Conservation (phyloP, 2,797 vertebrate species). For the Phrynocephalus forsythii region DNA sequence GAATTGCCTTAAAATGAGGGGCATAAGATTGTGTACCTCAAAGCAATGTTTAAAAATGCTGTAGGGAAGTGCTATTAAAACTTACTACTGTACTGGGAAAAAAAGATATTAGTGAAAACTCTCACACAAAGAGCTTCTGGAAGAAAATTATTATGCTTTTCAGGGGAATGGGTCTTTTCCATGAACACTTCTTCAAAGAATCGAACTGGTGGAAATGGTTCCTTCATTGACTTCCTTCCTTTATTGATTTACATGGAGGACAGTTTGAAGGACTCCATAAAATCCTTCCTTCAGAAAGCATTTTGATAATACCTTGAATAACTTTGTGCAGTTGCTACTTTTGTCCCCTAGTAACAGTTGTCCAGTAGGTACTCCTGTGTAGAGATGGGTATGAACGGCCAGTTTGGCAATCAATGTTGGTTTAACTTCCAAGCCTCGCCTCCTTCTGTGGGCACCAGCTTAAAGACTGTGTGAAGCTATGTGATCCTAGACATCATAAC, state of each 20-base stretch:
- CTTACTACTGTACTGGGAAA: background rate
- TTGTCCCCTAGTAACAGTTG: background rate
- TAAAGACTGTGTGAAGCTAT: too few species aligned
- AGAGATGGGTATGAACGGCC: too few species aligned
- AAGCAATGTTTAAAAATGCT: background rate
- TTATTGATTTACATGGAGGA: background rate
- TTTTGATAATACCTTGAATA: background rate
- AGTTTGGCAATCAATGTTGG: too few species aligned
- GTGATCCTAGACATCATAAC: too few species aligned
- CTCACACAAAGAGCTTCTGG: background rate
- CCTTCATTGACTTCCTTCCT: background rate
- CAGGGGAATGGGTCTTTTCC: background rate
- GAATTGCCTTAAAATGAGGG: background rate
- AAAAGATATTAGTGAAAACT: background rate
- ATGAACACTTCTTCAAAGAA: background rate
- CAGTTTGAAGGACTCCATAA: background rate
- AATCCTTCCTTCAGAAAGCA: background rate
- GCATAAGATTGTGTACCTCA: background rate
- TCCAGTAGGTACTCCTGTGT: too few species aligned
- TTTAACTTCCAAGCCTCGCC: too few species aligned
- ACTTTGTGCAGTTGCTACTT: background rate
- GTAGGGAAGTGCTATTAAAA: background rate
- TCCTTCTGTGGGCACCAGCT: too few species aligned
- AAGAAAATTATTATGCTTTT: background rate
- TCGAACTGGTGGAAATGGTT: background rate